phyloP scores from a whole-genome alignment of 2,797 vertebrate genomes.

The Melanotaenia maccullochi region DNA sequence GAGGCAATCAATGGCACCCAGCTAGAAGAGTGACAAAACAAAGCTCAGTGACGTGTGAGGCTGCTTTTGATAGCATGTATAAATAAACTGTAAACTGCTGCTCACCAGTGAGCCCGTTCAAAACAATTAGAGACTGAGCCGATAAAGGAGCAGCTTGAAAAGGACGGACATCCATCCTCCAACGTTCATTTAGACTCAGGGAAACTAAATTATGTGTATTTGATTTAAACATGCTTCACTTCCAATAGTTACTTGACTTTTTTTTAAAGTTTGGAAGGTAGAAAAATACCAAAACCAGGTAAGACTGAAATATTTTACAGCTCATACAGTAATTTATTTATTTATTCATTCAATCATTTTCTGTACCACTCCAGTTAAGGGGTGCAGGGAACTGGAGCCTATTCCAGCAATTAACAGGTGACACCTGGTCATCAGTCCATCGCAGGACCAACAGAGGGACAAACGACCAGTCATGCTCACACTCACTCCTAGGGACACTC shows the following conservation, averaged over 20 bases:
- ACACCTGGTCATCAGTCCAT: too few relatives aligned
- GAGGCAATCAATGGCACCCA: conserved; percentile 56
- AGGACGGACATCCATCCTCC: not conserved
- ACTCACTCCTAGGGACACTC: too few relatives aligned
- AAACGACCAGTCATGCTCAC: too few relatives aligned
- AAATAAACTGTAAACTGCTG: conserved; percentile 42
- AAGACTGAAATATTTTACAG: too few relatives aligned
- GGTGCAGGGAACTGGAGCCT: too few relatives aligned
- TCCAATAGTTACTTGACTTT: too few relatives aligned
- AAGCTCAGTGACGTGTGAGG: conserved; percentile 51
- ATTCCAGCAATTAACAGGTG: too few relatives aligned
- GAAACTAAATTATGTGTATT: not conserved
- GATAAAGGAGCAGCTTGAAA: not conserved
- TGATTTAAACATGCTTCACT: not conserved
- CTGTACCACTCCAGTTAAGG: too few relatives aligned
- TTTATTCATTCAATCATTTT: too few relatives aligned
- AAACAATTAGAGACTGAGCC: conserved; percentile 36
- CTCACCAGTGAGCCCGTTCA: conserved; percentile 31
- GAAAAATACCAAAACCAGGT: too few relatives aligned
- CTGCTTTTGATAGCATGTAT: conserved; percentile 52
- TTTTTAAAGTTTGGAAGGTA: not conserved
- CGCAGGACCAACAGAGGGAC: too few relatives aligned
- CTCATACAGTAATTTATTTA: too few relatives aligned
- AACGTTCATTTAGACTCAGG: conserved; percentile 6
- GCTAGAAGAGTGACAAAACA: conserved; percentile 56